phyloP scores from a whole-genome alignment of 2,888 invertebrate genomes.

The Oscheius sp. region DNA sequence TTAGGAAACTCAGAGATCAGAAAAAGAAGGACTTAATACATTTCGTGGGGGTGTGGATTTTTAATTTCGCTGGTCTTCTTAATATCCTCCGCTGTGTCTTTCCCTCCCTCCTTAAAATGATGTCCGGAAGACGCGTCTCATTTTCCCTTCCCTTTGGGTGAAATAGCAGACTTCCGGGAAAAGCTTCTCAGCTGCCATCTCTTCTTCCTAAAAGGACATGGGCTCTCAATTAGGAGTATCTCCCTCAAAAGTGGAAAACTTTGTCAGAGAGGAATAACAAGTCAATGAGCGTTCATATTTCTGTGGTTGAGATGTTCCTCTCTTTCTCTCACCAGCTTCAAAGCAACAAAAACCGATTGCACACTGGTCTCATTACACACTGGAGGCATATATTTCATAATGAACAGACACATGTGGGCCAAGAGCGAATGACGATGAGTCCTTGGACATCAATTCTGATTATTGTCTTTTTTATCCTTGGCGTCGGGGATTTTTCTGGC shows the following conservation, averaged over 20 bases:
- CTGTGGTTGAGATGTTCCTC: neutral
- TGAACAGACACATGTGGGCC: slow-evolving; percentile 34
- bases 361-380: slow-evolving; percentile 35
- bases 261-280: neutral
- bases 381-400: slow-evolving; percentile 37
- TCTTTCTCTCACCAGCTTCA: slow-evolving; percentile 11
- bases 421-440: slow-evolving; percentile 30
- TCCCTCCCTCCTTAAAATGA: neutral
- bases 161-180: slow-evolving; percentile 22
- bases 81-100: neutral
- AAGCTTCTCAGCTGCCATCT: neutral
- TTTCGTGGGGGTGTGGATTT: too few species aligned
- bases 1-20: too few species aligned
- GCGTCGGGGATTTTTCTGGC: too few species aligned
- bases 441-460: slow-evolving; percentile 21
- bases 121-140: slow-evolving; percentile 9
- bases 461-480: neutral
- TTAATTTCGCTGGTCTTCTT: too few species aligned
- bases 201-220: neutral
- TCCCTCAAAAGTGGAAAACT: too few species aligned
- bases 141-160: slow-evolving; percentile 10
- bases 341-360: slow-evolving; percentile 29
- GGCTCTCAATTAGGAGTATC: too few species aligned
- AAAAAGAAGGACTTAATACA: too few species aligned
- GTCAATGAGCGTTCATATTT: neutral